Evolutionary conservation across 1,140 invertebrate species (phyloP).

Genomic region (Heliconius melpomene): DNA sequence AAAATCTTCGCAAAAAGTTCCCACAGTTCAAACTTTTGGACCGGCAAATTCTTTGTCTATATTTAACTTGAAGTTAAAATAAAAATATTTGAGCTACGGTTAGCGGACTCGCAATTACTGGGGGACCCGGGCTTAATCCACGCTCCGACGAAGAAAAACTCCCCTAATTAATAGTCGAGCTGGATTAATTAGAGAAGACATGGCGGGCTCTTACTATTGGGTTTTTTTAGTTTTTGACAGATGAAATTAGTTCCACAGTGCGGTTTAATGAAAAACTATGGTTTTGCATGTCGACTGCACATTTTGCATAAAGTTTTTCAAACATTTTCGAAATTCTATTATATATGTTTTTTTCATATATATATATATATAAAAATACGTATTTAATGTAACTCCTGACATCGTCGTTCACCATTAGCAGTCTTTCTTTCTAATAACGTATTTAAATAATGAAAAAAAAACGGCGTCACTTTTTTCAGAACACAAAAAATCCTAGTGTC

Average conservation of each 20-base stretch:
- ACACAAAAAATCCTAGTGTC: too few species aligned
- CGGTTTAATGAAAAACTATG: neutral
- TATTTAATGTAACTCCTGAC: too few species aligned
- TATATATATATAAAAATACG: too few species aligned
- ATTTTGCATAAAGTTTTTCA: neutral
- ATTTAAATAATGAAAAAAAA: too few species aligned
- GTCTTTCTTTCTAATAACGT: too few species aligned
- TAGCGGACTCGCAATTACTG: constrained; percentile 57
- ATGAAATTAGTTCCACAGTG: constrained; percentile 26
- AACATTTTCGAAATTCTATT: neutral
- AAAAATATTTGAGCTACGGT: constrained; percentile 38
- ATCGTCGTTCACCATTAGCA: too few species aligned
- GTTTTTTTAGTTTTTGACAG: constrained; percentile 27
- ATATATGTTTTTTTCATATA: neutral
- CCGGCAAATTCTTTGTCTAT: constrained; percentile 34
- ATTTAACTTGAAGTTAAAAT: constrained; percentile 36
- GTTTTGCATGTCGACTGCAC: constrained; percentile 9
- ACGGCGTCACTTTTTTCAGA: too few species aligned
- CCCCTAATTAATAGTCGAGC: constrained; percentile 70
- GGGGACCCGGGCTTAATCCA: constrained; percentile 55
- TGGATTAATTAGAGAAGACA: constrained; percentile 69
- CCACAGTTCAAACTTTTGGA: constrained; percentile 28
- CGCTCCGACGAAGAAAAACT: constrained; percentile 65
- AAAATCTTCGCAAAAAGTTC: constrained; percentile 14
- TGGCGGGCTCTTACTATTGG: constrained; percentile 36